Evolutionary conservation across 2,888 invertebrate species (phyloP).

Genomic region (Drosophila falleni): DNA sequence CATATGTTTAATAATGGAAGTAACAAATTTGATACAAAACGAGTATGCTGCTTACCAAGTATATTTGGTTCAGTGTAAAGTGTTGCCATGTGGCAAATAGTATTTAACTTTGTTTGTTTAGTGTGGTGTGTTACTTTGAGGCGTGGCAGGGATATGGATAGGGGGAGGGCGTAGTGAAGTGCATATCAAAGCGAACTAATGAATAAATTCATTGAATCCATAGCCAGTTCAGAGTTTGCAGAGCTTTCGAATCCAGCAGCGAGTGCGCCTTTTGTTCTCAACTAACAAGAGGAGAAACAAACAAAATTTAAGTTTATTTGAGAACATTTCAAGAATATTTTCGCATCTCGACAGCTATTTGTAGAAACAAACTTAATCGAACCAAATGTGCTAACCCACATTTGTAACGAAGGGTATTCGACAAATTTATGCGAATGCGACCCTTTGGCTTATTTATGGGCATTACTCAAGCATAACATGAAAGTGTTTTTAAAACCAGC

Average conservation of each 20-base stretch:
- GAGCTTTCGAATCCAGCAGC: conserved; percentile 59
- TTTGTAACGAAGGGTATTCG: conserved; percentile 25
- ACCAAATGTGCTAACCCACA: conserved; percentile 36
- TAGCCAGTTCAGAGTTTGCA: conserved; percentile 65
- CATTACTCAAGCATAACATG: conserved; percentile 67
- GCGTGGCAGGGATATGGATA: conserved; percentile 11
- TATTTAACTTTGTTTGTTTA: conserved; percentile 74
- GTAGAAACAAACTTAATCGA: conserved; percentile 24
- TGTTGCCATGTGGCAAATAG: conserved; percentile 58
- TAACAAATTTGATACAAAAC: too few species aligned
- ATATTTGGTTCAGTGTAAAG: conserved; percentile 32
- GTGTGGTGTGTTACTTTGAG: conserved; percentile 49
- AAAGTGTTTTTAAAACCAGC: conserved; percentile 67
- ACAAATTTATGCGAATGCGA: conserved; percentile 64
- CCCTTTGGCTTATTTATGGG: conserved; percentile 75
- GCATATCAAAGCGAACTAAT: conserved; percentile 78
- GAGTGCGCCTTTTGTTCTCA: conserved; percentile 33
- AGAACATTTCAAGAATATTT: conserved; percentile 35
- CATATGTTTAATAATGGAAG: neutral
- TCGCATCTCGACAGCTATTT: conserved; percentile 51
- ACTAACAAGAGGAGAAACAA: conserved; percentile 1
- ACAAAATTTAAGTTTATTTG: conserved; percentile 30
- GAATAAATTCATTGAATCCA: conserved; percentile 77
- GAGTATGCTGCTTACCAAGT: too few species aligned
- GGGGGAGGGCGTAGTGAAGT: conserved; percentile 34